Base-by-base conservation (phyloP, 2,113 vertebrate species). In the Grammomys surdaster region DNA sequence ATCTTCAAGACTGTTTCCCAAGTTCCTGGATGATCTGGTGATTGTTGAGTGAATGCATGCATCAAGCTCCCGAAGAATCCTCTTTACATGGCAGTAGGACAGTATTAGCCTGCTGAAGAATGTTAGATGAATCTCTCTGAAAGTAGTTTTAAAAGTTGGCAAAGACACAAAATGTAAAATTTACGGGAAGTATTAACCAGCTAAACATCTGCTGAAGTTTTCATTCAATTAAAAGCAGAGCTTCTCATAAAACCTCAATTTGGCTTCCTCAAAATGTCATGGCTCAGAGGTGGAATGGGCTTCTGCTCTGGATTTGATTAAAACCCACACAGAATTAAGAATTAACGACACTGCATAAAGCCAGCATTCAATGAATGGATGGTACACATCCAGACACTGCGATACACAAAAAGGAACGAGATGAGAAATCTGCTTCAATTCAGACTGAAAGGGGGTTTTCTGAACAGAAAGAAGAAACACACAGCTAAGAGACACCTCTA, bases 171-270 rank as follows among this genome's bases (percentile, higher is more conserved):
- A 92, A 89, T 84, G 58, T 82, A 92, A 97, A 97, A 97, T 94
- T 97, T 96, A 95, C 91, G 93, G 93, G 95, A 96, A 96, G 46
- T 77, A 95, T 96, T 89, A 97, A 95, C 67, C 56, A 89, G 91
- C 78, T 97, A 95, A 95, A 97, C 94, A 97, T 97, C 96, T 95
- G 93, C 85, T 97, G 93, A 97, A 96, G 94, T 97, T 97, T 96
- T 97, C 78, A 97, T 97, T 96, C 94, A 95, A 90, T 96, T 95
- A 96, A 96, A 97, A 97, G 77, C 92, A 96, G 96, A 97, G 28
- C 54, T 43, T 96, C 60, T 93, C 95, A 67, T 96, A 95, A 97
- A 97, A 95, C 33, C 48, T 95, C 56, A 48, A 88, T 78, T 95
- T 97, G 94, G 73, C 86, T 96, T 96, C 96, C 82, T 96, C 95